Evolutionary conservation across 2,113 vertebrate species (phyloP), one percentile per base, ranked within the genome.

Genomic region (Phasianus colchicus): DNA sequence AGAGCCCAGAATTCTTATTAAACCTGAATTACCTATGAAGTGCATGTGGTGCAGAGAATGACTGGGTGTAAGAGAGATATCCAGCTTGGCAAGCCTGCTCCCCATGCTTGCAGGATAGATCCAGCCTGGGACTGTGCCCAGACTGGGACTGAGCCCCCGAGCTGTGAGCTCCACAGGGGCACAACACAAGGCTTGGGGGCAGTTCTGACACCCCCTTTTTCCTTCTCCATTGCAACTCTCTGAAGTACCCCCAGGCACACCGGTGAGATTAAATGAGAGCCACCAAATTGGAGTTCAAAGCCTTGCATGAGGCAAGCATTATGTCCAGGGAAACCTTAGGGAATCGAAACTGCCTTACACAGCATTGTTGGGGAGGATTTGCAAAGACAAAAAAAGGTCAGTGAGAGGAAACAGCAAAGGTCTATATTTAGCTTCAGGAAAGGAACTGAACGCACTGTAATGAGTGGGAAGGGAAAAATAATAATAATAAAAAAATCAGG

Each of bases 341-440:
- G 43, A 76, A 34, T 20, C 27, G 29, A 32, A 93, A 13, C 3
- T 11, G 11, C 50, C 67, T 4, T 10, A 66, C 5, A 5, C 5
- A 30, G 7, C 4, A 2, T 1, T 78, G 34, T 54, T 27, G 27
- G 47, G 75, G 17, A 57, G n/a, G 90, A 60, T 72, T 82, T 79
- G n/a, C 19, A 61, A 76, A 92, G 61, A 69, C 32, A 75, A 64
- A 43, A 45, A 91, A 93, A 92, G 80, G 76, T 90, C 87, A 94
- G n/a, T 7, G 30, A 66, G 29, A 79, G 75, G 88, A 95, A 91
- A 66, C 89, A 77, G 81, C 61, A 89, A 60, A 94, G 43, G 47
- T 84, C 66, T 94, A 22, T 90, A 79, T 86, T 84, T 84, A 80
- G 70, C 81, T 82, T 20, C 70, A 61, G 96, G 90, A 93, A 86